Evolutionary conservation across 2,797 vertebrate genomes (phyloP), one percentile per base, ranked within the genome.

Genomic region (Mycteria americana): DNA sequence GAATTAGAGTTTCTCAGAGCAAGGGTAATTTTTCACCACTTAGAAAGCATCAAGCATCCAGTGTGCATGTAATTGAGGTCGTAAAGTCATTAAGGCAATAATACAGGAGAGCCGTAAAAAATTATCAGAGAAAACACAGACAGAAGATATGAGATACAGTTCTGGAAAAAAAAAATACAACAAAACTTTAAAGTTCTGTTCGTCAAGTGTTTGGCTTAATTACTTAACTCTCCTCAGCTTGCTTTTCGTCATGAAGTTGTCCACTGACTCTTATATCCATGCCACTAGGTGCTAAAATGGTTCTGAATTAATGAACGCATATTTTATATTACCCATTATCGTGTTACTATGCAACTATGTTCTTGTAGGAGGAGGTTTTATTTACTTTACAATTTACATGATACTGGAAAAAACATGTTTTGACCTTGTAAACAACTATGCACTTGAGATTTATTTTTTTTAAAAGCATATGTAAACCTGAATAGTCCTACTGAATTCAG

Each of bases 21-120:
- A 69, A 59, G 85, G 89, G 59, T 87, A 35, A 87, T 93, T 93
- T 94, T 92, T 93, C 81, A 80, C 72, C 13, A 7, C 73, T 91
- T 65, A 72, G 81, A 75, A 94, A 88, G 85, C 76, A 76, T 57
- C 65, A 35, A 59, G 81, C 62, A 31, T 41, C 85, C 48, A 73
- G 57, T 18, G 7, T 31, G 85, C 0, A 1, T 83, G 70, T 94
- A 95, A 95, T 39, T 94, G 93, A 87, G 89, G 81, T 89, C 87
- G 65, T 83, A 17, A 92, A 88, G 87, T 80, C 69, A 24, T 79
- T 68, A 91, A 85, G 57, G 72, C 73, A 76, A 16, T 56, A 59
- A 63, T 48, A 85, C 39, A 64, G 73, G 39, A 89, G 37, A 86
- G 23, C 59, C 85, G 68, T 53, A 74, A 85, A 81, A 68, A 85